Conservation (phyloP, 2,797 vertebrate genomes). For the Eurystomus glaucurus region DNA sequence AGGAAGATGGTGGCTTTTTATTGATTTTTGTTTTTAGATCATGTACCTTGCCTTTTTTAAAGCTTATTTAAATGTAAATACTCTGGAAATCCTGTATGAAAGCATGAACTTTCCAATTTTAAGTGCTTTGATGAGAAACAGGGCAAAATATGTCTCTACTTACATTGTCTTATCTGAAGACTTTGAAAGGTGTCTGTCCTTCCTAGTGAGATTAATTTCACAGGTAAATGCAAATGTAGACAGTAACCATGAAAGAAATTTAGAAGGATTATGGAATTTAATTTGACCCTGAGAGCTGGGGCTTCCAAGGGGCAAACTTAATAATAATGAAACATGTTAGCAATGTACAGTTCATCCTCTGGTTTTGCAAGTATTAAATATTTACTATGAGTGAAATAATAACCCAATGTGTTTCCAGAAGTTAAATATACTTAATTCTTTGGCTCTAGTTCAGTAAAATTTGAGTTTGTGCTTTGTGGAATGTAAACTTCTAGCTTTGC, state of each 20-base stretch:
- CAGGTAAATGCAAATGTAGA: constrained; percentile 56
- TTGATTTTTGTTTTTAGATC: constrained; percentile 65
- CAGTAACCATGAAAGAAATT: constrained; percentile 36
- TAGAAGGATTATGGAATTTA: constrained; percentile 67
- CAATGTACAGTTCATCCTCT: neutral
- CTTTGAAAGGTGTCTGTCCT: constrained; percentile 68
- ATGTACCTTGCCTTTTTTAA: constrained; percentile 14
- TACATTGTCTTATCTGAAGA: constrained; percentile 53
- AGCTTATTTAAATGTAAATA: constrained; percentile 76
- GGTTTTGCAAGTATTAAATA: neutral
- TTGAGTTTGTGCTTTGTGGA: neutral
- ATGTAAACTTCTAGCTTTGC: neutral
- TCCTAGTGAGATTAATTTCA: constrained; percentile 67
- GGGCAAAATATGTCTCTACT: neutral
- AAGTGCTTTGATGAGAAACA: constrained; percentile 47
- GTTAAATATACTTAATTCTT: neutral
- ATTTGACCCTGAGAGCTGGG: constrained; percentile 43
- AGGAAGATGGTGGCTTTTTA: constrained; percentile 74
- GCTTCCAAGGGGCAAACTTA: constrained; percentile 34
- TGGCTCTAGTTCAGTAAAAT: neutral
- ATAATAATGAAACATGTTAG: constrained; percentile 43
- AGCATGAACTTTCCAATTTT: constrained; percentile 49
- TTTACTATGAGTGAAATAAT: neutral
- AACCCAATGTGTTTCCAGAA: constrained; percentile 20
- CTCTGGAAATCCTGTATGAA: constrained; percentile 29